Evolutionary conservation across 2,113 vertebrate genomes (phyloP).

Genomic region (Periophthalmodon schlosseri): DNA sequence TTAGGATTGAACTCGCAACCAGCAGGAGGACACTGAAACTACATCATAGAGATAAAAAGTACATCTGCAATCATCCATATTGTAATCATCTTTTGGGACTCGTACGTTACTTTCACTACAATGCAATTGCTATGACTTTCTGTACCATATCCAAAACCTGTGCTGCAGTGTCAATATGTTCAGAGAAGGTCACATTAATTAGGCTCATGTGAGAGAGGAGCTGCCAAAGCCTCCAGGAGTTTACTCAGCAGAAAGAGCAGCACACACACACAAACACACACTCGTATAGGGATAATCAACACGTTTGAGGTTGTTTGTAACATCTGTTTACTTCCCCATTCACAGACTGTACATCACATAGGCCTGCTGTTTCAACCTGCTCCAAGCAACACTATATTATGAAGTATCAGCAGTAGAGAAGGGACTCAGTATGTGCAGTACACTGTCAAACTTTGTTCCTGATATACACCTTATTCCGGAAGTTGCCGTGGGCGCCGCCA

Average conservation of each 20-base stretch:
- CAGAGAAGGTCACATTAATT: constrained; percentile 60
- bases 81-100: too few species aligned
- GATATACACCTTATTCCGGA: too few species aligned
- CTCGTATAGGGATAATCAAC: constrained; percentile 37
- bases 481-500: too few species aligned
- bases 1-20: too few species aligned
- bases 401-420: neutral
- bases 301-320: constrained; percentile 33
- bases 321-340: constrained; percentile 45
- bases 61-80: too few species aligned
- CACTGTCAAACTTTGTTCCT: too few species aligned
- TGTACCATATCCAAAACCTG: constrained; percentile 19
- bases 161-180: constrained; percentile 43
- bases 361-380: neutral
- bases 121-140: neutral
- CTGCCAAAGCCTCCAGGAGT: constrained; percentile 50
- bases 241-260: constrained; percentile 62
- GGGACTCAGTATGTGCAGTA: neutral
- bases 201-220: constrained; percentile 57
- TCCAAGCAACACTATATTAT: neutral
- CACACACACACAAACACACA: constrained; percentile 21
- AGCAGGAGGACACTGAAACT: too few species aligned
- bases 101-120: too few species aligned
- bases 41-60: too few species aligned
- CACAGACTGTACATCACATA: neutral